A percentile compares a stretch with the other conserved stretches of the same genome.
Evolutionary conservation across 2,797 vertebrate species (phyloP).

Genomic region (Lutjanus campechanus): DNA sequence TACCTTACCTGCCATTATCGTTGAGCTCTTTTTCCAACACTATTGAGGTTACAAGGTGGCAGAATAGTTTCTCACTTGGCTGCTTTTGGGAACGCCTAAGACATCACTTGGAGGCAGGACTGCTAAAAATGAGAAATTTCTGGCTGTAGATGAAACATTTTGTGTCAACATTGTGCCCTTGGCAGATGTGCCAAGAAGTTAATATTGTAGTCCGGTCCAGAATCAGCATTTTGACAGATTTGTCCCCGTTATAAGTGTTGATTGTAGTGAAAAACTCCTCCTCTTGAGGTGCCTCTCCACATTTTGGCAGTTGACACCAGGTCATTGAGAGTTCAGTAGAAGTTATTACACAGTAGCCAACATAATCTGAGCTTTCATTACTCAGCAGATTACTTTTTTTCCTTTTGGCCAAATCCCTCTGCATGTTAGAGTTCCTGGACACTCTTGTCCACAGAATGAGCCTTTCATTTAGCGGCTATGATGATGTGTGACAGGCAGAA

Average conservation of each 20-base stretch:
- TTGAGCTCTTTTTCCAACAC: not conserved
- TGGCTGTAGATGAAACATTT: slow-evolving; percentile 23
- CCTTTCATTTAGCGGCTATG: slow-evolving; percentile 43
- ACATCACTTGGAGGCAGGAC: slow-evolving; percentile 14
- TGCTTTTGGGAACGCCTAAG: slow-evolving; percentile 17
- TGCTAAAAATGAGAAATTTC: slow-evolving; percentile 26
- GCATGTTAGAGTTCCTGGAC: slow-evolving; percentile 33
- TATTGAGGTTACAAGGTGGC: slow-evolving; percentile 22
- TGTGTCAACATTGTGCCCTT: slow-evolving; percentile 14
- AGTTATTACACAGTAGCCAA: slow-evolving; percentile 54
- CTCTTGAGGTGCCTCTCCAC: slow-evolving; percentile 1
- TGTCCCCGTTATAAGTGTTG: slow-evolving; percentile 11
- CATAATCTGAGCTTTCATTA: slow-evolving; percentile 58
- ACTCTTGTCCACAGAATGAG: slow-evolving; percentile 25
- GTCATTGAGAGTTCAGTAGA: slow-evolving; percentile 62
- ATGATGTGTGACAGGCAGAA: slow-evolving; percentile 57
- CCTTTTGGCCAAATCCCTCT: slow-evolving; percentile 39
- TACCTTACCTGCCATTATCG: not conserved
- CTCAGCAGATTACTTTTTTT: slow-evolving; percentile 46
- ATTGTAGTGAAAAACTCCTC: slow-evolving; percentile 18
- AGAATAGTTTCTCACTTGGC: slow-evolving; percentile 28
- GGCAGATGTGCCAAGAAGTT: slow-evolving; percentile 23
- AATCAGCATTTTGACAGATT: slow-evolving; percentile 24
- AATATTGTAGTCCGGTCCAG: not conserved
- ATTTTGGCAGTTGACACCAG: slow-evolving; percentile 33